Evolutionary conservation across 2,797 vertebrate genomes (phyloP), one percentile per base, ranked within the genome.

Genomic region (Allobates femoralis): DNA sequence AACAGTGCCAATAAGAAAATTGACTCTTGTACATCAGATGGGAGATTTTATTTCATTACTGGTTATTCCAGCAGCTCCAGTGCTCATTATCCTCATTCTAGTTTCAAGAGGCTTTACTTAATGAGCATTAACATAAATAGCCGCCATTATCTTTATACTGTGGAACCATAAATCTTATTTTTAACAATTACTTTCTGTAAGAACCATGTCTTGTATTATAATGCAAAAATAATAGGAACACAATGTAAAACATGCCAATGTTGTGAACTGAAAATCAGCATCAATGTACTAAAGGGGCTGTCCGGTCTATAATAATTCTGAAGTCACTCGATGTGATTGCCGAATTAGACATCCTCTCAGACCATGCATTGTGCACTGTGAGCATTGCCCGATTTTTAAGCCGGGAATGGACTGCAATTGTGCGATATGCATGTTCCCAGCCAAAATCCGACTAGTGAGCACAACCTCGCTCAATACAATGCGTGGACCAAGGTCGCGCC

Each of bases 31-130:
- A 21, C n/a, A 78, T 78, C 19, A 58, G 75, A 78, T 78, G 55
- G 32, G 30, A 78, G 55, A 78, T 58, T 78, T 78, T 78, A 78
- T 78, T 78, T 58, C 55, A 60, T 78, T 78, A 37, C 53, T 55
- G 19, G 30, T 32, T 34, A 32, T 37, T 56, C 18, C 26, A 56
- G 30, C 75, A 55, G 51, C 75, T 56, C 14, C 75, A 55, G 16
- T 21, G 15, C 76, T 78, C 30, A 78, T 78, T 58, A 37, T 34
- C 21, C 8, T 78, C 55, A 60, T 78, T 51, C 32, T 21, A 34
- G 76, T 58, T 55, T 77, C 51, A 77, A 77, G 19, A 77, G 30
- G 55, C 53, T 58, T 58, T 60, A 37, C 55, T 37, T 78, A 37
- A 78, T 78, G 32, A 78, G 55, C 21, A 58, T 58, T 78, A 23